phyloP scores from a whole-genome alignment of 2,113 vertebrate genomes.

The Myiagra hebetior region DNA sequence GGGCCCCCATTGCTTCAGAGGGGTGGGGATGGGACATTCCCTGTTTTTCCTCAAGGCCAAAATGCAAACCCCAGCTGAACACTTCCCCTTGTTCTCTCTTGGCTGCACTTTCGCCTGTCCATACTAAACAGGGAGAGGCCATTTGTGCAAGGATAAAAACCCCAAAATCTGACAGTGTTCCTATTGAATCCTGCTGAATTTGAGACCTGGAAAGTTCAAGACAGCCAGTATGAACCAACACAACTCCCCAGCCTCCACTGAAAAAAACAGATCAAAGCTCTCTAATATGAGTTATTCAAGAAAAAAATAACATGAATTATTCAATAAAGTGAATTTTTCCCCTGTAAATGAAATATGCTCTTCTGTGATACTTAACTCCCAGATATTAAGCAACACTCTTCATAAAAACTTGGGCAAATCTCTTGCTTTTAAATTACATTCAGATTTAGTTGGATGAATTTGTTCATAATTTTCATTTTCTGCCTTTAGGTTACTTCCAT shows the following conservation, averaged over 20 bases:
- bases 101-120: not conserved
- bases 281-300: not conserved
- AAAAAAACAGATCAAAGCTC: not conserved
- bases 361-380: not conserved
- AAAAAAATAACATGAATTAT: not conserved
- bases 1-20: accelerated
- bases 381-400: not conserved
- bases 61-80: not conserved
- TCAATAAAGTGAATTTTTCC: not conserved
- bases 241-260: not conserved
- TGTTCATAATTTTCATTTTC: not conserved
- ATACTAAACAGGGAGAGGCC: not conserved
- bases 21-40: accelerated
- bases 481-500: not conserved
- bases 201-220: not conserved
- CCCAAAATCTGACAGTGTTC: not conserved
- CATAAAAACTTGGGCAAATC: not conserved
- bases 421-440: not conserved
- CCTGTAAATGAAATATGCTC: not conserved
- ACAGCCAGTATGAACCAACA: not conserved
- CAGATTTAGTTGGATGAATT: not conserved
- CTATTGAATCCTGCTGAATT: not conserved
- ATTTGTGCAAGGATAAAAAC: not conserved
- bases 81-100: not conserved
- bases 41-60: not conserved